phyloP scores from a whole-genome alignment of 2,113 vertebrate species.

The Tyto alba region DNA sequence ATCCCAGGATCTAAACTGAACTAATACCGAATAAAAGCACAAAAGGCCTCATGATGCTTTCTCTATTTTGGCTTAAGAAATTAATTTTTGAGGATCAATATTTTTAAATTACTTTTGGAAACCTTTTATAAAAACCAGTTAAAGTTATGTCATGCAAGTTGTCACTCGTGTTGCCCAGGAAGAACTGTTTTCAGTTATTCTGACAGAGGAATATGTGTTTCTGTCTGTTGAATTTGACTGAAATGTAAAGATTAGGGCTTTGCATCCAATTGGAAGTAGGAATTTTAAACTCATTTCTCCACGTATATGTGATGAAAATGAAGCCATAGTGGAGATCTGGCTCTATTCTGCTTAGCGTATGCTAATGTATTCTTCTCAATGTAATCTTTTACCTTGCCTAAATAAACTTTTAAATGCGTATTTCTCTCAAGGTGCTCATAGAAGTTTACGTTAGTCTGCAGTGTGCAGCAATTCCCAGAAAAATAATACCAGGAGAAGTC shows the following conservation, averaged over 20 bases:
- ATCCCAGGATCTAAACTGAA: neutral
- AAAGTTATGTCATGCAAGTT: neutral
- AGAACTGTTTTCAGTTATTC: neutral
- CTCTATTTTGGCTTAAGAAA: neutral
- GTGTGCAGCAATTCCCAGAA: slow-evolving; percentile 26
- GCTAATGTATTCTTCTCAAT: neutral
- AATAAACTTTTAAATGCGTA: slow-evolving; percentile 36
- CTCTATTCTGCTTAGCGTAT: neutral
- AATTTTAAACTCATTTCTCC: neutral
- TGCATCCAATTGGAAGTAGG: neutral
- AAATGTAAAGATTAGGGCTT: neutral
- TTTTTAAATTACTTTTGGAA: neutral
- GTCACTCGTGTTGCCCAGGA: neutral
- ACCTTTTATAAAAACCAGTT: neutral
- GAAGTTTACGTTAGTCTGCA: slow-evolving; percentile 14
- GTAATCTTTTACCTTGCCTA: slow-evolving; percentile 11
- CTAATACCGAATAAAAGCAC: neutral
- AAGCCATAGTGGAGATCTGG: neutral
- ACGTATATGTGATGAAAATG: neutral
- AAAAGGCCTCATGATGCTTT: neutral
- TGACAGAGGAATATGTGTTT: neutral
- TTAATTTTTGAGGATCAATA: neutral
- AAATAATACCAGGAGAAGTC: slow-evolving; percentile 34
- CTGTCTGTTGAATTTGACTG: neutral
- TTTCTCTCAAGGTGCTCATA: slow-evolving; percentile 51